Conservation (phyloP, 2,797 vertebrate species). For the Anabacerthia variegaticeps region DNA sequence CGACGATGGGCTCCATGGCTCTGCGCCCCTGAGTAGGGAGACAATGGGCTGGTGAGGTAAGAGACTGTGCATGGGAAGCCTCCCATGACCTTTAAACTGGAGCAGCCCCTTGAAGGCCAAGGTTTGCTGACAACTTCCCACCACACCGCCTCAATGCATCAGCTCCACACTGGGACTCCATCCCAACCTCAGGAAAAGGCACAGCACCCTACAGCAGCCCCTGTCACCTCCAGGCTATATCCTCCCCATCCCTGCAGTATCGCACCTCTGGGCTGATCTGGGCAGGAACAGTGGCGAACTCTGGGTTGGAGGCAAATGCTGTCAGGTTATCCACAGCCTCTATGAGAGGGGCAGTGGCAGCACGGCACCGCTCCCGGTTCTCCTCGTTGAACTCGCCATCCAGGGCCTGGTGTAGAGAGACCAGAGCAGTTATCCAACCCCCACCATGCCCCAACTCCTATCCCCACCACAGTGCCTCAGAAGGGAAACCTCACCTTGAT, state of each 20-base stretch:
- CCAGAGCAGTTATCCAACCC: background rate
- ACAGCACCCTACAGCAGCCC: background rate
- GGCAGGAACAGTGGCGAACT: constrained; percentile 94
- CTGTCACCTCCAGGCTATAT: background rate
- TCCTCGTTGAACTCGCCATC: constrained; percentile 94
- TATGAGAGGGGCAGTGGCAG: constrained; percentile 91
- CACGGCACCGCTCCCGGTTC: constrained; percentile 91
- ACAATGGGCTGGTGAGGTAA: background rate
- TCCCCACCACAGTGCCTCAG: rapidly evolving
- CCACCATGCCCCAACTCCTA: background rate
- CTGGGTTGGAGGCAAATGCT: constrained; percentile 95
- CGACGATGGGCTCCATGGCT: constrained; percentile 94
- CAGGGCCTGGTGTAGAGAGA: constrained; percentile 82
- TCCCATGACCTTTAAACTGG: rapidly evolving
- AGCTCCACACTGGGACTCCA: background rate
- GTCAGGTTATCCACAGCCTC: constrained; percentile 98
- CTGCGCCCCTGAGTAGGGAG: constrained; percentile 82
- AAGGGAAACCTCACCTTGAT: constrained; percentile 84
- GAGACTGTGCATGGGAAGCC: background rate
- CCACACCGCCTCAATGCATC: background rate
- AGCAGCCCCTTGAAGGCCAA: background rate
- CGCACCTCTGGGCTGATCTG: constrained; percentile 95
- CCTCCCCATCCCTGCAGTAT: background rate
- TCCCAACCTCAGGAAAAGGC: background rate
- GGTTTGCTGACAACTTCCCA: background rate